Percentiles rank a stretch among this genome's conserved stretches.
These are phyloP conservation scores for Mythimna impura DNA, from an alignment of 2,888 invertebrate species.

Conservation along the genomic window DNA sequence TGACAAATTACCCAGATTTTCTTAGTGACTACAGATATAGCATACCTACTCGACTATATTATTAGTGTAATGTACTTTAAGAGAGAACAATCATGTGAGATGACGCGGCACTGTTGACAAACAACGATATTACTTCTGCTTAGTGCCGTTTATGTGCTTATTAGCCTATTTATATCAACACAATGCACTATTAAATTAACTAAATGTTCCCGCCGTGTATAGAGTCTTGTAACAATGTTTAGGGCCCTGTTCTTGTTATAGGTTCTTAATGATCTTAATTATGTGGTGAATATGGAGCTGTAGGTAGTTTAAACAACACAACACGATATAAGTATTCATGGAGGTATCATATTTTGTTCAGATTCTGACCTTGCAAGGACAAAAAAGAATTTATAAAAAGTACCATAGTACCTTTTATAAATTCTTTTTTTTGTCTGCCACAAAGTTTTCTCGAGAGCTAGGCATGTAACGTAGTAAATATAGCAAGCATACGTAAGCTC, in stretches of 20 bases:
- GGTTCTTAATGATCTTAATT: slow-evolving; percentile 33
- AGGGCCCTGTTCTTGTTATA: slow-evolving; percentile 37
- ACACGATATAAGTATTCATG: slow-evolving; percentile 1
- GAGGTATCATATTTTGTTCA: neutral
- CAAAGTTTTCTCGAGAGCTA: neutral
- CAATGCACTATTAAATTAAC: slow-evolving; percentile 57
- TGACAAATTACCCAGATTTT: slow-evolving; percentile 3
- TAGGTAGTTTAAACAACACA: neutral
- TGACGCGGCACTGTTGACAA: slow-evolving; percentile 79
- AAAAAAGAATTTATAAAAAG: too few relatives aligned
- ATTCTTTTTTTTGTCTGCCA: neutral
- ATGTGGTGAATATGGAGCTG: slow-evolving; percentile 16
- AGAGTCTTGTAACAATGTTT: slow-evolving; percentile 46
- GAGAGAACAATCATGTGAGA: slow-evolving; percentile 76
- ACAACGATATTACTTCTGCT: slow-evolving; percentile 74
- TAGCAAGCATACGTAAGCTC: too few relatives aligned
- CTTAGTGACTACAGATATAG: slow-evolving; percentile 9
- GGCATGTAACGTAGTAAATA: too few relatives aligned
- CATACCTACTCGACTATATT: slow-evolving; percentile 19
- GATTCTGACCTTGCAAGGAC: neutral
- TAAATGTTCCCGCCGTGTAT: slow-evolving; percentile 46
- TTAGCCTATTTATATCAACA: slow-evolving; percentile 63
- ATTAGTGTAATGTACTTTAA: slow-evolving; percentile 36
- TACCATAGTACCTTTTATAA: neutral
- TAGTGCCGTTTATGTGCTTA: slow-evolving; percentile 51